phyloP scores from a whole-genome alignment of 2,113 vertebrate species.

The Notothenia coriiceps region DNA sequence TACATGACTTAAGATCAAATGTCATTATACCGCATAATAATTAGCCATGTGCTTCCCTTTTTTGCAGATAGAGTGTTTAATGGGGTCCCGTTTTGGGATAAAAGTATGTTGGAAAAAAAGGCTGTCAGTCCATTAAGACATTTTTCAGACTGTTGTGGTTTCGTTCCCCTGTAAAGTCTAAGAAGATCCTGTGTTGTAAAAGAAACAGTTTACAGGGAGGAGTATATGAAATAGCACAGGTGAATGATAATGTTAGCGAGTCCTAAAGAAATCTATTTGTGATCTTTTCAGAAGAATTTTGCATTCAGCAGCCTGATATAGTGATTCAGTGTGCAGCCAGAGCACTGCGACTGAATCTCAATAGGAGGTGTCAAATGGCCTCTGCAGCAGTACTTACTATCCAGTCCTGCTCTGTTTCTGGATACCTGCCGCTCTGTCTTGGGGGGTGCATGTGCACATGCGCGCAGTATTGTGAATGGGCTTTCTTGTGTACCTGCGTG shows the following conservation, averaged over 20 bases:
- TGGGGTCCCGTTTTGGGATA: no score
- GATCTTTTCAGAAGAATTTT: conserved; percentile 11
- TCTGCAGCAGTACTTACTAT: conserved; percentile 73
- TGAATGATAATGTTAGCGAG: not conserved
- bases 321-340: conserved; percentile 39
- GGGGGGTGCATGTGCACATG: conserved; percentile 27
- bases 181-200: no score
- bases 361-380: conserved; percentile 71
- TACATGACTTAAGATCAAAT: no score
- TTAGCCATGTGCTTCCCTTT: no score
- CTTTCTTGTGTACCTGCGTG: conserved; percentile 9
- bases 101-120: no score
- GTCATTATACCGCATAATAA: no score
- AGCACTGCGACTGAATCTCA: conserved; percentile 55
- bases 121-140: no score
- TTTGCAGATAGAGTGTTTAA: no score
- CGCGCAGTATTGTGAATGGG: not conserved
- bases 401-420: conserved; percentile 49
- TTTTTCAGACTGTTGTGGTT: no score
- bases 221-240: not conserved
- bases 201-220: no score
- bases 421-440: conserved; percentile 52
- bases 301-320: conserved; percentile 18
- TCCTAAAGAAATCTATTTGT: not conserved
- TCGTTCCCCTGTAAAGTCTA: no score